phyloP scores from a whole-genome alignment of 1,140 invertebrate species.

The Cydia pomonella region DNA sequence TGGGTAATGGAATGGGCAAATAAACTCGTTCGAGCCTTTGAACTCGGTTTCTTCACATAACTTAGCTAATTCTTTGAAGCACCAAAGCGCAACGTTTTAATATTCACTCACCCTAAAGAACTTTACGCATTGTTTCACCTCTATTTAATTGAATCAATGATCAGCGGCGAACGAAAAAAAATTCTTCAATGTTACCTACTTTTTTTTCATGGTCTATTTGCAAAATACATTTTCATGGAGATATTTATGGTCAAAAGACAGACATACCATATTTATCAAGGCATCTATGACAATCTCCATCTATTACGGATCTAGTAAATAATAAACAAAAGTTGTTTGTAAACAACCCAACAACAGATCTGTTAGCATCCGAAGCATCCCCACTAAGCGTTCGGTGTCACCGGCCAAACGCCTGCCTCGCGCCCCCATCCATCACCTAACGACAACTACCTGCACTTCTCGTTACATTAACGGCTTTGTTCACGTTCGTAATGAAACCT shows the following conservation, averaged over 20 bases:
- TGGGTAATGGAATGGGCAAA: slow-evolving; percentile 68
- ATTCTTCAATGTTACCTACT: not conserved
- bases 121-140: not conserved
- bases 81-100: slow-evolving; percentile 14
- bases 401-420: slow-evolving; percentile 34
- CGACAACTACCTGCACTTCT: slow-evolving; percentile 36
- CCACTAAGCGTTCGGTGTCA: slow-evolving; percentile 52
- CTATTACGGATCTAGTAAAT: not conserved
- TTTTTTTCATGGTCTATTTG: not conserved
- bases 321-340: slow-evolving; percentile 60
- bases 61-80: slow-evolving; percentile 61
- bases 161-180: no score
- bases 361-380: slow-evolving; percentile 48
- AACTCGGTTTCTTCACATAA: slow-evolving; percentile 56
- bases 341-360: slow-evolving; percentile 56
- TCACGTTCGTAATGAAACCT: slow-evolving; percentile 18
- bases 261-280: not conserved
- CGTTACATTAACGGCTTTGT: slow-evolving; percentile 47
- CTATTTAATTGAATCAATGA: no score
- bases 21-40: slow-evolving; percentile 61
- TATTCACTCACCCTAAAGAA: not conserved
- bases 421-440: slow-evolving; percentile 35
- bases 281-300: not conserved
- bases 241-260: not conserved
- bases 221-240: not conserved